Evolutionary conservation across 1,140 invertebrate genomes (phyloP), one percentile per base, ranked within the genome.

Genomic region (Macrotrachela quadricornifera): DNA sequence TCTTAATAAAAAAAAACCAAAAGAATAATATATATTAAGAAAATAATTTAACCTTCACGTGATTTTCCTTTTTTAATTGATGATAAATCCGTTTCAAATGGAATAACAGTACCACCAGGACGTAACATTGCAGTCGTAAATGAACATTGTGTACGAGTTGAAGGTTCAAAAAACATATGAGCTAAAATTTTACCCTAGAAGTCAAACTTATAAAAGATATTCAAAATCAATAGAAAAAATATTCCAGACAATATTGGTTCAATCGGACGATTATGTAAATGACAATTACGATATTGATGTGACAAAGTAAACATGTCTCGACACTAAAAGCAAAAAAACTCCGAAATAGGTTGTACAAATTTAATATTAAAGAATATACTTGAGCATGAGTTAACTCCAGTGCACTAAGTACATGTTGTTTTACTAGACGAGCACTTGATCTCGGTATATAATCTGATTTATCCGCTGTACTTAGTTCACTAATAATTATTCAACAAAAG

Each of bases 31-130:
- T 18, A 4, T 6, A 16, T 49, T 4, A 45, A n/a, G 6, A 49
- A 48, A 49, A 37, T 9, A 4, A 30, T 30, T 30, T 17, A 59
- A 78, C 78, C 80, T 76, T 92, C 84, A 13, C 97, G 71, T 15
- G 81, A 80, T 75, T 99, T 92, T 47, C 92, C 94, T 72, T 99
- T 99, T 63, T 88, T 82, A 12, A 83, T 81, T 0, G 91, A 96
- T 0, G 88, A 95, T 46, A 79, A 83, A 0, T 77, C 75, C 55
- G 80, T 80, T 64, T 96, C 82, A 70, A 95, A 82, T 60, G 81
- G 76, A 57, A 92, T 79, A 0, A 96, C 85, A 13, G 76, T 75
- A 0, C 90, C 94, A 16, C 91, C 92, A 14, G 97, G 75, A 60
- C 88, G 72, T 65, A 88, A 79, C 86, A 96, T 94, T 4, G 94